A percentile compares a stretch with the other conserved stretches of the same genome.
Conservation (phyloP, 2,888 invertebrate genomes). For the Drosophila mayaguana region DNA sequence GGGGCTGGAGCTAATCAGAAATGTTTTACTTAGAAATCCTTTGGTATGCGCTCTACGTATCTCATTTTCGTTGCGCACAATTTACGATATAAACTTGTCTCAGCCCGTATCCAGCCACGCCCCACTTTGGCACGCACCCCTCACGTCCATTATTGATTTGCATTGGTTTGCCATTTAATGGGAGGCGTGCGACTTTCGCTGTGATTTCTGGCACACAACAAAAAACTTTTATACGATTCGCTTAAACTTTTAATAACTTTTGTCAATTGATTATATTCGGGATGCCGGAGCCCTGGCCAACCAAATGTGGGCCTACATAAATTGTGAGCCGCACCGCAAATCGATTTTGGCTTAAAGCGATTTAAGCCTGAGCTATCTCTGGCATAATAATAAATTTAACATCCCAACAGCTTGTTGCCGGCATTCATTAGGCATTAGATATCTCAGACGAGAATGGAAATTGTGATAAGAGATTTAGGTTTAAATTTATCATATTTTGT, state of each 20-base stretch:
- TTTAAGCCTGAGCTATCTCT: slow-evolving; percentile 20
- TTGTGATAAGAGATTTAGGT: background rate
- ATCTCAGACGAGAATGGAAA: background rate
- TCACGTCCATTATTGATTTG: slow-evolving; percentile 58
- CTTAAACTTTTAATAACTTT: slow-evolving; percentile 78
- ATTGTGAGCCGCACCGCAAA: slow-evolving; percentile 37
- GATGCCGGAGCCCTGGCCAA: slow-evolving; percentile 7
- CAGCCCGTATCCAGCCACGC: slow-evolving; percentile 1
- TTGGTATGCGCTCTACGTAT: slow-evolving; percentile 78
- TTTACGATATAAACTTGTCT: slow-evolving; percentile 76
- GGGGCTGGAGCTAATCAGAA: slow-evolving; percentile 70
- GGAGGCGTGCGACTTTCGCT: slow-evolving; percentile 58
- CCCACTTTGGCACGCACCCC: background rate
- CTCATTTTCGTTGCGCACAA: slow-evolving; percentile 81
- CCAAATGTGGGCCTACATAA: slow-evolving; percentile 22
- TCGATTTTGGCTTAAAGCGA: slow-evolving; percentile 57
- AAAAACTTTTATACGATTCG: slow-evolving; percentile 62
- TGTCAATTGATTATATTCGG: slow-evolving; percentile 73
- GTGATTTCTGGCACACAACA: slow-evolving; percentile 62
- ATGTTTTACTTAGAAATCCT: slow-evolving; percentile 79
- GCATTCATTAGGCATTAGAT: background rate
- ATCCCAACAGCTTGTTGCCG: background rate
- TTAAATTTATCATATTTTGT: too few species aligned
- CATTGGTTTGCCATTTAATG: slow-evolving; percentile 69
- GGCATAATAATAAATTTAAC: background rate